A percentile compares a stretch with the other conserved stretches of the same genome.
These are phyloP conservation scores for Spatulosminthurus flaviceps DNA, from an alignment of 2,888 invertebrate genomes.

Conservation along the genomic window DNA sequence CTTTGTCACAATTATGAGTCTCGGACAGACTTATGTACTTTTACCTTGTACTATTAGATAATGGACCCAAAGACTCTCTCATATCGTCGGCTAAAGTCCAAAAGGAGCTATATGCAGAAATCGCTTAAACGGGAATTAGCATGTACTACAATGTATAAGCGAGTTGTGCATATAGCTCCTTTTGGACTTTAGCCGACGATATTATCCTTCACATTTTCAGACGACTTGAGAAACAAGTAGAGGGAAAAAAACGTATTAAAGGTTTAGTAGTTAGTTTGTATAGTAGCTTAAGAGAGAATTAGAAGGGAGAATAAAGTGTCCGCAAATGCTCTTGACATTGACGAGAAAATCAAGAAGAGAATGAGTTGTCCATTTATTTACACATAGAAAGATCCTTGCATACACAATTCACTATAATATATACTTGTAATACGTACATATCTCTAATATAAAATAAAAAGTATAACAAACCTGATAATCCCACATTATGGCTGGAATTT, in stretches of 20 bases:
- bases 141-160: too few relatives aligned
- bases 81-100: too few relatives aligned
- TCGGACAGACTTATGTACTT: too few relatives aligned
- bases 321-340: slow-evolving; percentile 48
- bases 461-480: slow-evolving; percentile 7
- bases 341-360: slow-evolving; percentile 50
- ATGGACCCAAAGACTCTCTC: too few relatives aligned
- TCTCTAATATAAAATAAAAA: too few relatives aligned
- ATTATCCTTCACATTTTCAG: slow-evolving; percentile 9
- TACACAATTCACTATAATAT: not conserved
- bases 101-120: too few relatives aligned
- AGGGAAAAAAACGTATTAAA: slow-evolving; percentile 6
- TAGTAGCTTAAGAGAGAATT: slow-evolving; percentile 31
- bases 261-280: too few relatives aligned
- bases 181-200: too few relatives aligned
- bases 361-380: slow-evolving; percentile 39
- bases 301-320: slow-evolving; percentile 22
- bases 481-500: slow-evolving; percentile 13
- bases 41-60: too few relatives aligned
- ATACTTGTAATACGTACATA: too few relatives aligned
- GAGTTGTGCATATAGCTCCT: too few relatives aligned
- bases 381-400: not conserved
- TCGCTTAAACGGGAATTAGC: too few relatives aligned
- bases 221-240: slow-evolving; percentile 31
- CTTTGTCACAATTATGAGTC: slow-evolving; percentile 10